These are phyloP conservation scores for Cynopterus brachyotis DNA, from an alignment of 2,113 vertebrate genomes.

Conservation along the genomic window DNA sequence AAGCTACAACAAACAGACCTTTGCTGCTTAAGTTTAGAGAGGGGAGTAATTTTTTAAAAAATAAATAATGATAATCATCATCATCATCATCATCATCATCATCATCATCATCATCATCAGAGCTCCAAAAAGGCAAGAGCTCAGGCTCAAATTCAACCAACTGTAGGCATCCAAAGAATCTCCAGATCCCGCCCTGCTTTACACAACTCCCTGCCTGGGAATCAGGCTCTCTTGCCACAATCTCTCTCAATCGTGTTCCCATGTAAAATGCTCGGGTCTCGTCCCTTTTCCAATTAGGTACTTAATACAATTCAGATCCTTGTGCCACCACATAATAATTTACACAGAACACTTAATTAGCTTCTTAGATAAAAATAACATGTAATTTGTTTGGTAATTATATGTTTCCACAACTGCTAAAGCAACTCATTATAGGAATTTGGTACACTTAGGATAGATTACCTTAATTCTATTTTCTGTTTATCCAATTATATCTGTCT, in stretches of 20 bases:
- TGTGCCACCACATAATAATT: conserved; percentile 80
- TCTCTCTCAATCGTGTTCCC: conserved; percentile 38
- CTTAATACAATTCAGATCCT: conserved; percentile 72
- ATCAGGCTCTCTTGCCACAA: neutral
- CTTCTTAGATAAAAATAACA: conserved; percentile 79
- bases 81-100: too few relatives aligned
- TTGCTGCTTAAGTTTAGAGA: neutral
- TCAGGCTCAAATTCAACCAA: neutral
- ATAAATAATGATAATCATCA: too few relatives aligned
- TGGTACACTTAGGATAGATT: conserved; percentile 77
- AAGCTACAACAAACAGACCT: neutral
- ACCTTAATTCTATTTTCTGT: conserved; percentile 85
- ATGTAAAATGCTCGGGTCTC: conserved; percentile 61
- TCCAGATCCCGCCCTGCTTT: neutral
- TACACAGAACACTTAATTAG: conserved; percentile 82
- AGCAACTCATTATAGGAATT: conserved; percentile 82
- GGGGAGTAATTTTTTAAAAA: neutral
- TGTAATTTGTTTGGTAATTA: conserved; percentile 83
- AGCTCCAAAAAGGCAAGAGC: neutral
- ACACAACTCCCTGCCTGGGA: neutral
- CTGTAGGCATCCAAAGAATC: neutral
- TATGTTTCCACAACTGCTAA: conserved; percentile 82
- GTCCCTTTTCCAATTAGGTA: conserved; percentile 75
- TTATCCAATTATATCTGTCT: conserved; percentile 78
- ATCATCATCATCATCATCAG: too few relatives aligned